Evolutionary conservation across 2,797 vertebrate species (phyloP).

Genomic region (Leptodactylus fallax): DNA sequence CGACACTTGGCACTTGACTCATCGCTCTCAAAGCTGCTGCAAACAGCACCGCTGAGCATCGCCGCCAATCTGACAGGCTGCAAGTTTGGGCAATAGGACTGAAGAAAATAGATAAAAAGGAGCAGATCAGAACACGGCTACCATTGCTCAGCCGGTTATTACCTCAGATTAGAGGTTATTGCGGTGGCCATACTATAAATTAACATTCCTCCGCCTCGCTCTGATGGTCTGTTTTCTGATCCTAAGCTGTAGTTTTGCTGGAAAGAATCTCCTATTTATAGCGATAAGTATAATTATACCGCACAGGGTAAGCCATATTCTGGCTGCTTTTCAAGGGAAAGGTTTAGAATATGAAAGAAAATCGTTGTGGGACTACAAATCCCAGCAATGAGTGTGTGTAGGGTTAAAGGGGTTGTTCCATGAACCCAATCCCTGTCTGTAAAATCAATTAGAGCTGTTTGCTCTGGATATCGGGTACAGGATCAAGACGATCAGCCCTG

Average conservation of each 20-base stretch:
- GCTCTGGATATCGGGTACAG: no score
- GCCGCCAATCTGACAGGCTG: background rate
- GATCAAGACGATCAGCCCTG: no score
- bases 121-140: slow-evolving; percentile 19
- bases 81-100: slow-evolving; percentile 5
- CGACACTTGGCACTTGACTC: slow-evolving; percentile 25
- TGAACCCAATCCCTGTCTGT: no score
- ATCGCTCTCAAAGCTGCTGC: background rate
- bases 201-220: slow-evolving; percentile 46
- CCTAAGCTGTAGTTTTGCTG: background rate
- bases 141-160: slow-evolving; percentile 21
- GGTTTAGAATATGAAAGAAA: background rate
- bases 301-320: background rate
- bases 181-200: slow-evolving; percentile 41
- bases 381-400: background rate
- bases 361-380: background rate
- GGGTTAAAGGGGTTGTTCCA: no score
- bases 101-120: slow-evolving; percentile 2
- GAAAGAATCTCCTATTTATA: slow-evolving; percentile 10
- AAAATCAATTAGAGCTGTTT: no score
- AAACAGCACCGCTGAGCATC: background rate
- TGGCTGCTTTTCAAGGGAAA: background rate
- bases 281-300: background rate
- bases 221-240: background rate
- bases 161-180: slow-evolving; percentile 53